Conservation (phyloP, 2,113 vertebrate species). For the Ursus arctos region DNA sequence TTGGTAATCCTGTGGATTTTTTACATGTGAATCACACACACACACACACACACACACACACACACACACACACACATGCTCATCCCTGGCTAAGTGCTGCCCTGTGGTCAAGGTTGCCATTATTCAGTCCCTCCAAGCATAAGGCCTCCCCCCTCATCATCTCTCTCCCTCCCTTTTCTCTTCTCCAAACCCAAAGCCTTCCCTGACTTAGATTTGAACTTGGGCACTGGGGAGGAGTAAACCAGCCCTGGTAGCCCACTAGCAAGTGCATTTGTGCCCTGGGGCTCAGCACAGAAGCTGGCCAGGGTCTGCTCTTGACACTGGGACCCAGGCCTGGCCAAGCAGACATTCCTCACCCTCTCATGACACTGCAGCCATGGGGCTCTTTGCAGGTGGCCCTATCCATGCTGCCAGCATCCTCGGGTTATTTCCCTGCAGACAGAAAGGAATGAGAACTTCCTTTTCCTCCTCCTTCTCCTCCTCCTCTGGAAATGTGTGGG, state of each 20-base stretch:
- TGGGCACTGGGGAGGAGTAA: background rate
- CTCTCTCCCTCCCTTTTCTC: background rate
- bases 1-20: background rate
- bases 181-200: background rate
- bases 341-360: background rate
- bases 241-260: background rate
- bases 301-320: background rate
- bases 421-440: background rate
- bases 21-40: background rate
- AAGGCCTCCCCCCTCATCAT: background rate
- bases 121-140: background rate
- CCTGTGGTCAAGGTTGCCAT: background rate
- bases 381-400: background rate
- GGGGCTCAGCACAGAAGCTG: background rate
- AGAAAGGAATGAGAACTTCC: background rate
- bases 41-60: background rate
- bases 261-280: background rate
- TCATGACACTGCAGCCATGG: background rate
- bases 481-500: background rate
- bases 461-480: background rate
- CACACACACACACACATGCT: background rate
- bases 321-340: background rate
- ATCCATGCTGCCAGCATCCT: background rate
- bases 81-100: background rate
- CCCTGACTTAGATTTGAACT: background rate